These are phyloP conservation scores for Gonatopus flavifemur DNA, from an alignment of 1,140 invertebrate species.

Conservation along the genomic window DNA sequence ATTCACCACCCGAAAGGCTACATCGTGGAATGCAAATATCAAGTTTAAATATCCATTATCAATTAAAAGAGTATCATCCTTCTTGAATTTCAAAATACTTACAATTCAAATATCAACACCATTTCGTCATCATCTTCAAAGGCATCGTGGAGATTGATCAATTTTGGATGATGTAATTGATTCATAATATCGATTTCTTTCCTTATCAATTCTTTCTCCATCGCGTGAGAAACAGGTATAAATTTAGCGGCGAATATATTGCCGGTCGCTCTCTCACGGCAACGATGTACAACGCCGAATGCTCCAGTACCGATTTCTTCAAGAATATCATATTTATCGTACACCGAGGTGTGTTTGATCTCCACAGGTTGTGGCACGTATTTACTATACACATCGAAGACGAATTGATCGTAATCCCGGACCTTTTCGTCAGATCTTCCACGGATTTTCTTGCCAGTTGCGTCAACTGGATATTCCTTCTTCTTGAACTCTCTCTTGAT, in stretches of 20 bases:
- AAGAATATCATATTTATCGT: slow-evolving; percentile 97
- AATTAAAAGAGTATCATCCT: slow-evolving; percentile 13
- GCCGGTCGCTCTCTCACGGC: slow-evolving; percentile 92
- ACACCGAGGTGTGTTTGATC: slow-evolving; percentile 91
- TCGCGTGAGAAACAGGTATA: slow-evolving; percentile 91
- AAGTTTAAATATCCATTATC: slow-evolving; percentile 18
- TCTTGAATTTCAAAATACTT: slow-evolving; percentile 60
- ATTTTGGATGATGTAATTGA: slow-evolving; percentile 93
- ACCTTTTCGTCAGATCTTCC: slow-evolving; percentile 87
- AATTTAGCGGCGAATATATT: slow-evolving; percentile 99
- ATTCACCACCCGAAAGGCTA: slow-evolving; percentile 95
- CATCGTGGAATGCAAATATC: slow-evolving; percentile 33
- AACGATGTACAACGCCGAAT: slow-evolving; percentile 98
- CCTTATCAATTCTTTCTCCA: slow-evolving; percentile 95
- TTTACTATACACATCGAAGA: slow-evolving; percentile 96
- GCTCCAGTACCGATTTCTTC: slow-evolving; percentile 99
- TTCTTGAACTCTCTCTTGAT: slow-evolving; percentile 76
- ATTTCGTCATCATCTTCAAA: slow-evolving; percentile 99
- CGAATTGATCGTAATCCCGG: slow-evolving; percentile 96
- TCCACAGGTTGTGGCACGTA: slow-evolving; percentile 96
- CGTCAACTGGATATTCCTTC: slow-evolving; percentile 83
- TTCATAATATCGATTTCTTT: slow-evolving; percentile 99
- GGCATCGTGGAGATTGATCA: slow-evolving; percentile 98
- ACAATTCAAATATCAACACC: slow-evolving; percentile 99
- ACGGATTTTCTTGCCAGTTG: slow-evolving; percentile 88